Evolutionary conservation across 2,888 invertebrate species (phyloP), one percentile per base, ranked within the genome.

Genomic region (Harpalus rubripes): DNA sequence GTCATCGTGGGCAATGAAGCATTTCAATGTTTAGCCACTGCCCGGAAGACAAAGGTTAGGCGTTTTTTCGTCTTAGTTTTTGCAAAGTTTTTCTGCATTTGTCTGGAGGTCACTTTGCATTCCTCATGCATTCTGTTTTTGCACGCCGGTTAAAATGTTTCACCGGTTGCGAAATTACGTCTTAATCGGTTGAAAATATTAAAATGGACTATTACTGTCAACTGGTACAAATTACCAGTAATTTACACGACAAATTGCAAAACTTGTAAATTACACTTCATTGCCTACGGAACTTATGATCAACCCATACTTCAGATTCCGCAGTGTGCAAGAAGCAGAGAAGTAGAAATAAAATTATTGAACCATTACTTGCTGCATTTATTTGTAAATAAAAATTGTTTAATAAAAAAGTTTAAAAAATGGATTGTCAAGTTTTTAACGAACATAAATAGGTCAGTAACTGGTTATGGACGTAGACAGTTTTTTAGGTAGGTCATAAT

Each of bases 261-360:
- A 74, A 74, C 44, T 74, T 44, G 72, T 41, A 74, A 74, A 74
- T 74, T 74, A 74, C 52, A 74, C 44, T 74, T 74, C 72, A 74
- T 74, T 74, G 72, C 72, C 72, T 74, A 74, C 72, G 18, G 72
- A 74, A 16, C 10, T 39, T 72, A 72, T 72, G 15, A 44, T 44
- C 41, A 41, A 72, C 52, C 44, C 72, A 74, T 74, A 41, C 72
- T 15, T 18, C 44, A 18, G 41, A 74, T 74, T 44, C 72, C 68
- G 2, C 2, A 8, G 12, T 8, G 5, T 52, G 44, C 12, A 52
- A 52, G 10, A 52, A 52, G 10, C 2, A 10, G 44, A 52, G 44
- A 8, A 32, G 5, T 32, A 32, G 7, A 52, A 12, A 10, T 52
- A 52, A 1, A 52, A 52, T 52, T 5, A 52, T 12, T 12, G 1